Percentiles rank a stretch among this genome's conserved stretches.
phyloP scores from a whole-genome alignment of 2,888 invertebrate genomes.

The Matsumyia berberina region DNA sequence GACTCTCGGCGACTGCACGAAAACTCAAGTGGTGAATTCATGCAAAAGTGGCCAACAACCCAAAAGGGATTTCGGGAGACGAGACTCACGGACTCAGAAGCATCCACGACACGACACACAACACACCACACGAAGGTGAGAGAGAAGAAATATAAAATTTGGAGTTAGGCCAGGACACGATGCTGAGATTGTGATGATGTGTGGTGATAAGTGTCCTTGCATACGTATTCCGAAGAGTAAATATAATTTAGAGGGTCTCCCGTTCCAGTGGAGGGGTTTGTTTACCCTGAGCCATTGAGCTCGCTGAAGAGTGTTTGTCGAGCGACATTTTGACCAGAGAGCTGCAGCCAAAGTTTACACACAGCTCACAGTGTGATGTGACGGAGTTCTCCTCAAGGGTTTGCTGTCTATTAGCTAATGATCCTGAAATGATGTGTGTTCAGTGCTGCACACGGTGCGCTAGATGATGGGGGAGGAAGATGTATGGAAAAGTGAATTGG shows the following conservation, averaged over 20 bases:
- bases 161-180: slow-evolving; percentile 26
- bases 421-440: slow-evolving; percentile 71
- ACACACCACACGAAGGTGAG: slow-evolving; percentile 4
- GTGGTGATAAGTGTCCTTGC: slow-evolving; percentile 70
- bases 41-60: slow-evolving; percentile 76
- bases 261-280: slow-evolving; percentile 44
- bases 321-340: slow-evolving; percentile 70
- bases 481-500: background rate
- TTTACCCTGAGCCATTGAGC: slow-evolving; percentile 47
- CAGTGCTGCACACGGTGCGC: slow-evolving; percentile 24
- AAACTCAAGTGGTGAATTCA: slow-evolving; percentile 75
- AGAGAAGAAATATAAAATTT: slow-evolving; percentile 39
- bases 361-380: slow-evolving; percentile 51
- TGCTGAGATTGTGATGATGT: slow-evolving; percentile 19
- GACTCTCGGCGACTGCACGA: slow-evolving; percentile 63
- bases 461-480: background rate
- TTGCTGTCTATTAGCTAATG: slow-evolving; percentile 76
- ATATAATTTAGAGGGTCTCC: slow-evolving; percentile 63
- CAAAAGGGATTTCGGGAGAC: slow-evolving; percentile 50
- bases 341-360: slow-evolving; percentile 59
- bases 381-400: slow-evolving; percentile 67
- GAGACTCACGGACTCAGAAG: background rate
- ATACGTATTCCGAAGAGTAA: slow-evolving; percentile 58
- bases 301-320: slow-evolving; percentile 63
- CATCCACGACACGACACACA: background rate